Conservation (phyloP, 2,113 vertebrate genomes). For the Pseudopodoces humilis region DNA sequence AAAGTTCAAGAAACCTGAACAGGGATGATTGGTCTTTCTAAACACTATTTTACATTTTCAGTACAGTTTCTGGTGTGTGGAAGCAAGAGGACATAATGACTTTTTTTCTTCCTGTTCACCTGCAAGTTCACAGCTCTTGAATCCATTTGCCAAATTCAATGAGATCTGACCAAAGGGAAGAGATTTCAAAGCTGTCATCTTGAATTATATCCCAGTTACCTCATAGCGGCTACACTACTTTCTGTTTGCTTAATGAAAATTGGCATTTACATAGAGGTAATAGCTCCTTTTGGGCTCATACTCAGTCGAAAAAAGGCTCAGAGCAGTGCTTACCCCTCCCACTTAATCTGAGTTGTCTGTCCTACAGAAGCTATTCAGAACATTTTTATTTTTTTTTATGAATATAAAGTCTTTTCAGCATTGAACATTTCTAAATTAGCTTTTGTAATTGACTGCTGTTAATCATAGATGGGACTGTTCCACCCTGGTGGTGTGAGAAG, state of each 20-base stretch:
- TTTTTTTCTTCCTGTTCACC: neutral
- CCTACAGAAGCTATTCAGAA: neutral
- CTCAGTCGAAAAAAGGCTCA: neutral
- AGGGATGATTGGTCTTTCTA: neutral
- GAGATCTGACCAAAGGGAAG: constrained; percentile 21
- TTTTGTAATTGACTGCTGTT: neutral
- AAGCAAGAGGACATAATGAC: neutral
- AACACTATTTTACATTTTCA: neutral
- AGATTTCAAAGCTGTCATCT: constrained; percentile 40
- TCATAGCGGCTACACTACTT: neutral
- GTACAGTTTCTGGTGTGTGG: neutral
- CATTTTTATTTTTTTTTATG: neutral
- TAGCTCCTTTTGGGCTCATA: constrained; percentile 3
- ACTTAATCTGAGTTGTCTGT: neutral
- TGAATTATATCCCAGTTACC: constrained; percentile 23
- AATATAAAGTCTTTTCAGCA: neutral
- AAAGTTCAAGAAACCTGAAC: neutral
- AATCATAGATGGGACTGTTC: neutral
- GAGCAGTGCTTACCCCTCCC: neutral
- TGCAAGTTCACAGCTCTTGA: neutral
- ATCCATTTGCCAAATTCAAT: constrained; percentile 2
- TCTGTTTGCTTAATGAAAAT: constrained; percentile 29
- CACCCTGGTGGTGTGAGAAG: neutral
- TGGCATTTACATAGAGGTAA: constrained; percentile 30
- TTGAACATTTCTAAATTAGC: neutral